Percentiles rank a stretch among this genome's conserved stretches.
Evolutionary conservation across 2,113 vertebrate genomes (phyloP).

Genomic region (Pseudois nayaur): DNA sequence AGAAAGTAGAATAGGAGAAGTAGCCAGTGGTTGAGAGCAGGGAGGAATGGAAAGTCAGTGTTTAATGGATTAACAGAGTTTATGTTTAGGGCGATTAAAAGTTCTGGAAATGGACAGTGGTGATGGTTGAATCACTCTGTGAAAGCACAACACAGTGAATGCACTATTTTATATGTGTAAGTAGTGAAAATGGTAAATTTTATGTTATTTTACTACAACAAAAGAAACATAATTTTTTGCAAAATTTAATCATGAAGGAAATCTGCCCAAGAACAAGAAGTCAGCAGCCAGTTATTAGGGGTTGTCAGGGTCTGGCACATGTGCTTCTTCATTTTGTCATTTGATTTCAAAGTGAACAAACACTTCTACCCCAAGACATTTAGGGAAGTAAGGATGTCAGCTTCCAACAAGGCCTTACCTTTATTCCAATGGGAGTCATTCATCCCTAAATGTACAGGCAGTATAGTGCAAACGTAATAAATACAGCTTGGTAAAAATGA

Average conservation of each 20-base stretch:
- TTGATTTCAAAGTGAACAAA: slow-evolving; percentile 27
- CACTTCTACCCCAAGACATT: not conserved
- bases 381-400: not conserved
- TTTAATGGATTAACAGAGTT: not conserved
- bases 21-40: not conserved
- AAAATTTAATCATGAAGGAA: not conserved
- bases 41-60: not conserved
- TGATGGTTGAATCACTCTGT: not conserved
- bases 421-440: not conserved
- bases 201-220: not conserved
- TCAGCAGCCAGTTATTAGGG: not conserved
- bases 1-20: not conserved
- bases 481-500: not conserved
- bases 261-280: not conserved
- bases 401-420: not conserved
- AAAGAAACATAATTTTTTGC: not conserved
- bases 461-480: not conserved
- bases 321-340: not conserved
- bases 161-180: not conserved
- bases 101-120: not conserved
- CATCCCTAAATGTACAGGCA: not conserved
- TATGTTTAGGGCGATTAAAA: not conserved
- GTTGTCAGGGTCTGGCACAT: not conserved
- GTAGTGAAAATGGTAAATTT: not conserved
- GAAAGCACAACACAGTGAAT: not conserved